A percentile compares a stretch with the other conserved stretches of the same genome.
Evolutionary conservation across 2,888 invertebrate genomes (phyloP).

Genomic region (Mesochorus sp.): DNA sequence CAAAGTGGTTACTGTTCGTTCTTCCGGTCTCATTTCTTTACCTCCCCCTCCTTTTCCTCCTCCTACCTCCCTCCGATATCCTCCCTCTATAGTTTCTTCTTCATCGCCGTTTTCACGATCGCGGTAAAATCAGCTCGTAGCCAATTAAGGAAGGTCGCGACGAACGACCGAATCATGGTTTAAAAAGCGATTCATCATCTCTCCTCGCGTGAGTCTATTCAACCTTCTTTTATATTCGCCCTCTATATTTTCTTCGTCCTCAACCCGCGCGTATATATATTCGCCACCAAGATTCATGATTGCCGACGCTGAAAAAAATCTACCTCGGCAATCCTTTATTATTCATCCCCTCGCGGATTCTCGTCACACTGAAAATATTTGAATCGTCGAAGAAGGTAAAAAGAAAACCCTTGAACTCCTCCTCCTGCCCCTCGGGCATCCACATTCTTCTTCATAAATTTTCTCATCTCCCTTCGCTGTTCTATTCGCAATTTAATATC

Average conservation of each 20-base stretch:
- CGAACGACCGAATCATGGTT: conserved; percentile 63
- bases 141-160: conserved; percentile 72
- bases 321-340: background rate
- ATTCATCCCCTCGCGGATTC: background rate
- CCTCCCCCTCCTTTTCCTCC: conserved; percentile 19
- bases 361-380: background rate
- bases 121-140: conserved; percentile 50
- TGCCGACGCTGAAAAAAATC: background rate
- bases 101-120: conserved; percentile 1
- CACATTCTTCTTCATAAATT: background rate
- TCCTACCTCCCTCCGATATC: background rate
- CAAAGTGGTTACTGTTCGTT: conserved; percentile 71
- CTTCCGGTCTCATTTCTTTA: conserved; percentile 60
- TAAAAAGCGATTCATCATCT: conserved; percentile 64
- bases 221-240: background rate
- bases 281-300: background rate
- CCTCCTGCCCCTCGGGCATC: background rate
- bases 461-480: background rate
- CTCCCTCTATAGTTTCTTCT: conserved; percentile 13
- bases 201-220: background rate
- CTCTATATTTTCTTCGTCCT: background rate
- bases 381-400: background rate
- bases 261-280: background rate
- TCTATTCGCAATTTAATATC: background rate
- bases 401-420: too few relatives aligned